Evolutionary conservation across 2,113 vertebrate species (phyloP).

Genomic region (Lagopus muta): DNA sequence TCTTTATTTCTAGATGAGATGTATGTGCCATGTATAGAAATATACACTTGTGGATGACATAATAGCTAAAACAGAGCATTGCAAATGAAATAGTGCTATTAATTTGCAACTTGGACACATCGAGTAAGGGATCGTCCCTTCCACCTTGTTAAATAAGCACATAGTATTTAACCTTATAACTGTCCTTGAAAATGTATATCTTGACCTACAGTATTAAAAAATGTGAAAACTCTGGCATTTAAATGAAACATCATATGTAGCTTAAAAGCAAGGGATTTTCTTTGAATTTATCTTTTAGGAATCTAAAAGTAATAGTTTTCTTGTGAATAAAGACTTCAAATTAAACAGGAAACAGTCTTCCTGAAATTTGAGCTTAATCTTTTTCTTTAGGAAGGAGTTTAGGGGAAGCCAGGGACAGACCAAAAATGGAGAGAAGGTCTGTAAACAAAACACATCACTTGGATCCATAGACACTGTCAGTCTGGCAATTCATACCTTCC

Average conservation of each 20-base stretch:
- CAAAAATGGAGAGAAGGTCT: background rate
- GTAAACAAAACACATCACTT: background rate
- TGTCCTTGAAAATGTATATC: background rate
- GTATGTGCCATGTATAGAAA: background rate
- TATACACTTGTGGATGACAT: background rate
- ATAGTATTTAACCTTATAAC: background rate
- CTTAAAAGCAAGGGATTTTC: background rate
- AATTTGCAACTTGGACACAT: background rate
- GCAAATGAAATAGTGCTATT: background rate
- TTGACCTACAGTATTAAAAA: background rate
- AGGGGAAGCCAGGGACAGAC: background rate
- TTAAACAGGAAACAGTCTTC: background rate
- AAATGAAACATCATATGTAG: background rate
- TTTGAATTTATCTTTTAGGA: background rate
- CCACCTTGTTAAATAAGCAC: background rate
- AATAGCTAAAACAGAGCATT: background rate
- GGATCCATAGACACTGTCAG: background rate
- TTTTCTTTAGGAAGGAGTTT: background rate
- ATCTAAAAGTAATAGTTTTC: background rate
- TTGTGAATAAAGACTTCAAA: background rate
- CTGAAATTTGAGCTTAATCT: background rate
- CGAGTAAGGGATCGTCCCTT: background rate
- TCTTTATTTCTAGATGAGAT: background rate
- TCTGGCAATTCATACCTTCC: conserved; percentile 8
- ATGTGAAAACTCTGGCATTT: background rate